Conservation (phyloP, 2,888 invertebrate species). For the Allolobophora icterica region DNA sequence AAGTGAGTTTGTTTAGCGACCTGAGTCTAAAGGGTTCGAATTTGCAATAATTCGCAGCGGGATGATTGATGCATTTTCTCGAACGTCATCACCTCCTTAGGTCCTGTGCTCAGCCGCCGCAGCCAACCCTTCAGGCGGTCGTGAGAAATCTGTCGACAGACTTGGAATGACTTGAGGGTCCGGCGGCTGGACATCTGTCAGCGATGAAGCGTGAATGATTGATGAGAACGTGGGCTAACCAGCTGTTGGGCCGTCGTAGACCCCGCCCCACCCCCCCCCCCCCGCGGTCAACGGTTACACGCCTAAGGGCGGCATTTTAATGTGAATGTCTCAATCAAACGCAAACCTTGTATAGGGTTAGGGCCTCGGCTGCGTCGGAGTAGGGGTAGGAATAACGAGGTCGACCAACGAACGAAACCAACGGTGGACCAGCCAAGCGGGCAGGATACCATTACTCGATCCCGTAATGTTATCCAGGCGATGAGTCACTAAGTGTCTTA, state of each 20-base stretch:
- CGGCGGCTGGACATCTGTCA: slow-evolving; percentile 19
- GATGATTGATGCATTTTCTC: slow-evolving; percentile 10
- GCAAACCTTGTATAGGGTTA: neutral
- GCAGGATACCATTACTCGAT: neutral
- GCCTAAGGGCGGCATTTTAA: slow-evolving; percentile 17
- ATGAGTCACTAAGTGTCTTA: neutral
- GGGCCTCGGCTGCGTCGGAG: neutral
- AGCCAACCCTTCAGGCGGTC: slow-evolving; percentile 21
- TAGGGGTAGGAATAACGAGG: neutral
- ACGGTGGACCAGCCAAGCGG: neutral
- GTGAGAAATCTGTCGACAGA: slow-evolving; percentile 28
- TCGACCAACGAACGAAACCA: neutral
- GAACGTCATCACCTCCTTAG: neutral
- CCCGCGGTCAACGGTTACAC: slow-evolving; percentile 8
- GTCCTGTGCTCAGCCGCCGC: neutral
- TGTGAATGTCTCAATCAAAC: neutral
- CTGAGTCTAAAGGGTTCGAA: neutral
- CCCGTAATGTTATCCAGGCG: neutral
- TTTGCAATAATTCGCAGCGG: neutral
- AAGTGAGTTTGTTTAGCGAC: neutral
- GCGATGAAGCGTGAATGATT: slow-evolving; percentile 20
- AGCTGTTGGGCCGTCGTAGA: neutral
- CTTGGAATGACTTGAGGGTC: slow-evolving; percentile 21
- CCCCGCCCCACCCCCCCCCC: neutral
- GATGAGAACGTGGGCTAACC: neutral